These are phyloP conservation scores for Pachyuromys duprasi DNA, from an alignment of 2,797 vertebrate species.

Conservation along the genomic window DNA sequence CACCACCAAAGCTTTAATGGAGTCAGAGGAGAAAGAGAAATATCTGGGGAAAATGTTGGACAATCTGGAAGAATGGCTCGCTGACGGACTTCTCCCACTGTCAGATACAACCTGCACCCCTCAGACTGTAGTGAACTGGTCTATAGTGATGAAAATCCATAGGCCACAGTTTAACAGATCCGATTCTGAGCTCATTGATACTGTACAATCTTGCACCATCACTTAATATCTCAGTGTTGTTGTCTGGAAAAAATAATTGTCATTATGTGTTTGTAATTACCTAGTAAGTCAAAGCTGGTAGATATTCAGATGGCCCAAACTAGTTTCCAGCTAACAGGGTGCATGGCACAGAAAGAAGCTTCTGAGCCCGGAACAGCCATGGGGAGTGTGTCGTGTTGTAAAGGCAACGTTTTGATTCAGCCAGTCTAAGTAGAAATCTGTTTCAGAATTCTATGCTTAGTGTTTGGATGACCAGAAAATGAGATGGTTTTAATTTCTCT, in stretches of 20 bases:
- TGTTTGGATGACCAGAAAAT: neutral
- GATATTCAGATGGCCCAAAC: neutral
- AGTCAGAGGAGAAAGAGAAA: neutral
- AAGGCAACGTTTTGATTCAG: slow-evolving; percentile 1
- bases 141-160: neutral
- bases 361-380: neutral
- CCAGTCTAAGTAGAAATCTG: neutral
- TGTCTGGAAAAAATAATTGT: neutral
- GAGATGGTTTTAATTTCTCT: neutral
- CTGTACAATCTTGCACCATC: neutral
- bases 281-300: neutral
- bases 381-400: neutral
- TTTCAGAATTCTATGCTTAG: neutral
- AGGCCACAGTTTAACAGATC: neutral
- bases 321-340: neutral
- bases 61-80: neutral
- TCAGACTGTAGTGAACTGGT: neutral
- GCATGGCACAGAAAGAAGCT: neutral
- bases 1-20: neutral
- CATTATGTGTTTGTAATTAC: neutral
- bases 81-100: neutral
- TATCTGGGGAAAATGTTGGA: neutral
- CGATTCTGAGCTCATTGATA: neutral
- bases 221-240: neutral
- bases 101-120: neutral